Conservation (phyloP, 2,888 invertebrate genomes). For the Syritta pipiens region DNA sequence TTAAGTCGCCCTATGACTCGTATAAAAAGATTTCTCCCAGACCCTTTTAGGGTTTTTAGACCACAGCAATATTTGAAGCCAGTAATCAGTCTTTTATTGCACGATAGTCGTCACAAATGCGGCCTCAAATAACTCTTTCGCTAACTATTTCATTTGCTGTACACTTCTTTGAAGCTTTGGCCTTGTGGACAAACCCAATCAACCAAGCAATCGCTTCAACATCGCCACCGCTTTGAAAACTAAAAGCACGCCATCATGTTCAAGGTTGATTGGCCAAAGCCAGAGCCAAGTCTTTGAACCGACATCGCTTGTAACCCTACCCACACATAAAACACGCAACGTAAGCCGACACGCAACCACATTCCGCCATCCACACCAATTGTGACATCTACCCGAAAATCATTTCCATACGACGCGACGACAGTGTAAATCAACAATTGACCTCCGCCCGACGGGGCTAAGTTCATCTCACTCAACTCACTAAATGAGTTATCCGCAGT, state of each 20-base stretch:
- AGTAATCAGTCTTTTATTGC: no score
- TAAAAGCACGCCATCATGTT: neutral
- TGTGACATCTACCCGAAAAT: neutral
- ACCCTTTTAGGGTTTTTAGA: no score
- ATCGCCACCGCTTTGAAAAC: neutral
- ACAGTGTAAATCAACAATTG: slow-evolving; percentile 26
- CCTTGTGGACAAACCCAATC: no score
- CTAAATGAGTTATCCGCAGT: slow-evolving; percentile 7
- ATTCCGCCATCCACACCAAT: no score
- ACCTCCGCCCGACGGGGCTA: slow-evolving; percentile 2
- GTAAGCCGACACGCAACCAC: neutral
- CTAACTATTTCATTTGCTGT: no score
- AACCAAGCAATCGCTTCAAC: no score
- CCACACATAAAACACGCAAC: neutral
- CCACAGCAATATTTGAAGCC: no score
- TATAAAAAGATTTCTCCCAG: no score
- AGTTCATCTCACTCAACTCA: slow-evolving; percentile 21
- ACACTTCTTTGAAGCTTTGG: no score
- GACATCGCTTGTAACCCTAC: neutral
- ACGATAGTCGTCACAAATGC: no score
- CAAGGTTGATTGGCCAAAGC: slow-evolving; percentile 10
- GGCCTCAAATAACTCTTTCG: no score
- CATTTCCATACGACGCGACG: neutral
- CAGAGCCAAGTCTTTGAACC: slow-evolving; percentile 4
- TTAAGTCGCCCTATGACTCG: no score